Evolutionary conservation across 2,888 invertebrate genomes (phyloP).

Genomic region (Cerastoderma edule): DNA sequence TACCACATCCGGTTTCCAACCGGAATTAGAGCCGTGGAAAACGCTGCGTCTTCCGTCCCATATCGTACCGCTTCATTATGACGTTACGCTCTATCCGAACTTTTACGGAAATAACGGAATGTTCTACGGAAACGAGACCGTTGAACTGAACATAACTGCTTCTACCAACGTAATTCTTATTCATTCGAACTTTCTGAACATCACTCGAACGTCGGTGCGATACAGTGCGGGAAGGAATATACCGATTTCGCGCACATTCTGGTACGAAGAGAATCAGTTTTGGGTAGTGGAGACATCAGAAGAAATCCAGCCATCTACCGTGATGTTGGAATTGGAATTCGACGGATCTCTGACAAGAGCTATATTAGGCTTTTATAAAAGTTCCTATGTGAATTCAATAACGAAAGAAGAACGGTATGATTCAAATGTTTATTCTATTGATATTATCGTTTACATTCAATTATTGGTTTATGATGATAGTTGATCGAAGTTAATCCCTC

Average conservation of each 20-base stretch:
- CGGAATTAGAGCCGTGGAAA: slow-evolving; percentile 71
- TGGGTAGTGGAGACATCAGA: slow-evolving; percentile 82
- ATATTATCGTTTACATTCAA: too few relatives aligned
- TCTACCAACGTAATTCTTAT: slow-evolving; percentile 84
- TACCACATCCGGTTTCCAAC: not conserved
- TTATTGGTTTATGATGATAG: too few relatives aligned
- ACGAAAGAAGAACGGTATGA: slow-evolving; percentile 77
- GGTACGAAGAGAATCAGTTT: slow-evolving; percentile 83
- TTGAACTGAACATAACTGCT: slow-evolving; percentile 78
- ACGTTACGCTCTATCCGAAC: slow-evolving; percentile 88
- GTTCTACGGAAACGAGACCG: slow-evolving; percentile 80
- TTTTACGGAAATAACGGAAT: slow-evolving; percentile 85
- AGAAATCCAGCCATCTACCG: slow-evolving; percentile 67
- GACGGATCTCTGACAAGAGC: slow-evolving; percentile 88
- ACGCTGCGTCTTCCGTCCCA: slow-evolving; percentile 87
- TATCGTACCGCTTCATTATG: slow-evolving; percentile 88
- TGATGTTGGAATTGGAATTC: slow-evolving; percentile 86
- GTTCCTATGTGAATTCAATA: slow-evolving; percentile 85
- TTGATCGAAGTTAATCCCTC: too few relatives aligned
- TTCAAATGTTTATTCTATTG: too few relatives aligned
- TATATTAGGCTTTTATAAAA: slow-evolving; percentile 90
- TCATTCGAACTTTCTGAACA: slow-evolving; percentile 86
- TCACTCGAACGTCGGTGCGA: slow-evolving; percentile 84
- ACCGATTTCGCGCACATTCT: slow-evolving; percentile 76
- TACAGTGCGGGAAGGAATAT: slow-evolving; percentile 56